Percentiles rank a stretch among this genome's conserved stretches.
These are phyloP conservation scores for Aporophyla lueneburgensis DNA, from an alignment of 2,888 invertebrate species.

Conservation along the genomic window DNA sequence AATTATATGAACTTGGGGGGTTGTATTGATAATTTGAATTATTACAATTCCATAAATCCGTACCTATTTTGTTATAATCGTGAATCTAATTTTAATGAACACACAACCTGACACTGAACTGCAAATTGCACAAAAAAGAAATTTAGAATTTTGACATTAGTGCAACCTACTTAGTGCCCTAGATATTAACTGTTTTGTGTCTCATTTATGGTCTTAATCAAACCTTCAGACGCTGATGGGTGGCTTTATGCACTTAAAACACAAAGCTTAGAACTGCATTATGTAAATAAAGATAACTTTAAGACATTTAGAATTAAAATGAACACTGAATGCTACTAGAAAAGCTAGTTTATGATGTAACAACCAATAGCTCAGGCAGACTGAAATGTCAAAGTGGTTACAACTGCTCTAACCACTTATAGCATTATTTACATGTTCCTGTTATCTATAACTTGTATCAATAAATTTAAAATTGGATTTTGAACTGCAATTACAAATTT, in stretches of 20 bases:
- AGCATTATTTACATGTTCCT: slow-evolving; percentile 1
- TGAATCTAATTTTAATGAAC: too few relatives aligned
- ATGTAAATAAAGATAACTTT: slow-evolving; percentile 5
- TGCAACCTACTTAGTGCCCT: too few relatives aligned
- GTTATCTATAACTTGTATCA: slow-evolving; percentile 28
- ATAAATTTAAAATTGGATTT: slow-evolving; percentile 26
- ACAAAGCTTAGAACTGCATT: background rate
- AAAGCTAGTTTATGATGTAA: slow-evolving; percentile 39
- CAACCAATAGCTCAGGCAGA: slow-evolving; percentile 11
- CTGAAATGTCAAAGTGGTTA: slow-evolving; percentile 29
- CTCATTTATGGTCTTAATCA: background rate
- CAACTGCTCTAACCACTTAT: slow-evolving; percentile 17
- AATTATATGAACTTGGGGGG: too few relatives aligned
- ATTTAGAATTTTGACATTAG: too few relatives aligned
- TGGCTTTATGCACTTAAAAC: background rate
- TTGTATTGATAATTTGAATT: too few relatives aligned
- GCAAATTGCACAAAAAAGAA: too few relatives aligned
- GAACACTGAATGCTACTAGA: slow-evolving; percentile 22
- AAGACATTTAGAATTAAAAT: slow-evolving; percentile 20
- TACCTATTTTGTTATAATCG: too few relatives aligned
- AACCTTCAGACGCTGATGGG: background rate
- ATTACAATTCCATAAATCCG: too few relatives aligned
- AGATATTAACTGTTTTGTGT: background rate
- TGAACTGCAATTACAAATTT: background rate
- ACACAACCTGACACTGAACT: too few relatives aligned